Evolutionary conservation across 2,888 invertebrate genomes (phyloP), one percentile per base, ranked within the genome.

Genomic region (Tribolium freemani): DNA sequence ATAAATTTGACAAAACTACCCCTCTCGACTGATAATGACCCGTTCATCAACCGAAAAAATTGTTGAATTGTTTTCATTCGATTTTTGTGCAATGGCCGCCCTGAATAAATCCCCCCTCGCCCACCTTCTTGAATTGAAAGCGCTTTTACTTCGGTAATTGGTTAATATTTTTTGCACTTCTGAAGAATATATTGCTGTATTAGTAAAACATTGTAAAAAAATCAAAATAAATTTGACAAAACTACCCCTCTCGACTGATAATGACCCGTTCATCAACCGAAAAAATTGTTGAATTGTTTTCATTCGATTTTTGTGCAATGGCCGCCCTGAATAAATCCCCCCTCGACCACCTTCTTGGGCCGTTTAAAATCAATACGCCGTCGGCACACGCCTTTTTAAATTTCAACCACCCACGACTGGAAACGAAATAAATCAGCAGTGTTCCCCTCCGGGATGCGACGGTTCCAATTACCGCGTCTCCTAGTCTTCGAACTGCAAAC

Each of bases 351-450:
- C 58, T 79, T 77, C 77, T 81, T 76, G 78, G 74, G 69, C 74
- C 74, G 77, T 79, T 78, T 54, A 76, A 77, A 82, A 83, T 83
- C 81, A 78, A 82, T 83, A 80, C 74, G 63, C 75, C 74, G 76
- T 72, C 69, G 75, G 79, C 77, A 80, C 79, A 81, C 82, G 82
- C 83, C 81, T 81, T 82, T 83, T 81, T 79, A 81, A 81, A 82
- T 79, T 77, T 78, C 78, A 77, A 75, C 82, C 82, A 81, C 81
- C 83, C 82, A 80, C 81, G 80, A 80, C 77, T 79, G 71, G 78
- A 80, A 81, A 81, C 80, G 78, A 82, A 82, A 83, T 83, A 83
- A 83, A 83, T 83, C 83, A 83, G 58, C 60, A 50, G 46, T 72
- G 70, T 76, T 78, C 78, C 82, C 83, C 81, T 81, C 77, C 77